Percentiles rank a stretch among this genome's conserved stretches.
phyloP scores from a whole-genome alignment of 2,113 vertebrate species.

The Varanus komodoensis region DNA sequence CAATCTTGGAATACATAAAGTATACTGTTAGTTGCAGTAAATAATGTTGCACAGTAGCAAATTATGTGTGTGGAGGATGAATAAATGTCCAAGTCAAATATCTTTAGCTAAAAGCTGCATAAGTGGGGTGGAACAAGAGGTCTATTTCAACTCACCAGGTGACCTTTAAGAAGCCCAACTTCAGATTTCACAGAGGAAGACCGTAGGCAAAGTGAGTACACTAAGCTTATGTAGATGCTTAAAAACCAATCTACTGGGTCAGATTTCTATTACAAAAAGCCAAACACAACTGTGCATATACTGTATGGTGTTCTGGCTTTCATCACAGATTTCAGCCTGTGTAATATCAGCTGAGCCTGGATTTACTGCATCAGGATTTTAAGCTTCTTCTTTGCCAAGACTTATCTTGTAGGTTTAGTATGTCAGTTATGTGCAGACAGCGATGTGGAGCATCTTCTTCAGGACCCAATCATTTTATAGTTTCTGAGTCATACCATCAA shows the following conservation, averaged over 20 bases:
- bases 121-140: neutral
- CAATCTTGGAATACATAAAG: slow-evolving; percentile 26
- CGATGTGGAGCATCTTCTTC: neutral
- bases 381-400: slow-evolving; percentile 28
- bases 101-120: slow-evolving; percentile 6
- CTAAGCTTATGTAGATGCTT: neutral
- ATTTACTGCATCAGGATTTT: neutral
- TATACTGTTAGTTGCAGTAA: slow-evolving; percentile 18
- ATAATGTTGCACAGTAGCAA: slow-evolving; percentile 35
- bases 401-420: rapidly evolving
- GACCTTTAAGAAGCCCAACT: slow-evolving; percentile 7
- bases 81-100: slow-evolving; percentile 31
- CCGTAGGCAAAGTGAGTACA: neutral
- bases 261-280: slow-evolving; percentile 28
- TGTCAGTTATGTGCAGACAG: neutral
- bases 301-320: slow-evolving; percentile 32
- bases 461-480: neutral
- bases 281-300: slow-evolving; percentile 5
- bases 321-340: neutral
- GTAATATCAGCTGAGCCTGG: neutral
- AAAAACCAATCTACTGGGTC: neutral
- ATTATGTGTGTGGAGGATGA: neutral
- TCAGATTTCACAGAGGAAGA: slow-evolving; percentile 22
- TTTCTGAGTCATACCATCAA: neutral
- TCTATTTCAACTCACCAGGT: slow-evolving; percentile 18